Conservation (phyloP, 2,797 vertebrate genomes). For the Amblyraja radiata region DNA sequence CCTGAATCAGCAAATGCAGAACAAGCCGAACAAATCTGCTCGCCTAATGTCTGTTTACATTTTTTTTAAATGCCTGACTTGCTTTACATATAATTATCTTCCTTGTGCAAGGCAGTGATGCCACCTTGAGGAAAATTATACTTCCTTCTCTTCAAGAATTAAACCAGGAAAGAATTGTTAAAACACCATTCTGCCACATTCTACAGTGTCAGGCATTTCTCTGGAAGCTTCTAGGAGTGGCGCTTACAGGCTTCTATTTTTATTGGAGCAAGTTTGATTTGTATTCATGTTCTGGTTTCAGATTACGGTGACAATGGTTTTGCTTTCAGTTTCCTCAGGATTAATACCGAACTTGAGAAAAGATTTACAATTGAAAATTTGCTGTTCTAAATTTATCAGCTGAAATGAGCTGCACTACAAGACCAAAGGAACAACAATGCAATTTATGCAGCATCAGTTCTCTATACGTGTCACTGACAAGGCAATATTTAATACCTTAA, state of each 20-base stretch:
- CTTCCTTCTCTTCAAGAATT: not conserved
- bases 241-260: not conserved
- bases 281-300: conserved; percentile 13
- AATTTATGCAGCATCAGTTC: not conserved
- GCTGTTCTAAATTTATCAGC: not conserved
- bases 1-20: conserved; percentile 74
- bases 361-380: not conserved
- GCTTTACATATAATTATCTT: conserved; percentile 55
- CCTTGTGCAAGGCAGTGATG: not conserved
- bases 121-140: conserved; percentile 11
- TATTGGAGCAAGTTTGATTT: not conserved
- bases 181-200: not conserved
- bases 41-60: conserved; percentile 56
- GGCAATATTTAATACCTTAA: too few species aligned
- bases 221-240: not conserved
- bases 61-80: conserved; percentile 51
- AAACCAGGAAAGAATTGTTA: not conserved
- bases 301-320: not conserved
- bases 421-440: not conserved
- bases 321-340: not conserved
- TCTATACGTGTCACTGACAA: too few species aligned
- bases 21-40: conserved; percentile 59
- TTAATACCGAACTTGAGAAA: not conserved
- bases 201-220: not conserved
- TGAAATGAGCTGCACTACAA: not conserved